Conservation (phyloP, 2,113 vertebrate genomes). For the Falcunculus frontatus region DNA sequence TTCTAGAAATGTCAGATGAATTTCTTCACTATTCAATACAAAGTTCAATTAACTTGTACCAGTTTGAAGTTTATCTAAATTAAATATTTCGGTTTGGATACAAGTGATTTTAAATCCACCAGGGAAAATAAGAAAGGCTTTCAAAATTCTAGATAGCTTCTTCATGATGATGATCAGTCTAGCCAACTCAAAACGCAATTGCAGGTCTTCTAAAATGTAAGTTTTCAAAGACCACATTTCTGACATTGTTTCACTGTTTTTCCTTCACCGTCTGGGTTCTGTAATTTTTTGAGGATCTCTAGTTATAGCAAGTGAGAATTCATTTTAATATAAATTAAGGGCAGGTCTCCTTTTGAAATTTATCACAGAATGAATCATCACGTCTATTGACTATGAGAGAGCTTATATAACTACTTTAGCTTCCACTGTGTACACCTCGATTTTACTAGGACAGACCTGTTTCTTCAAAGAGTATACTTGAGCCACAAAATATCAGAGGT, state of each 20-base stretch:
- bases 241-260: background rate
- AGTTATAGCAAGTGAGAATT: background rate
- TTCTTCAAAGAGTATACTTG: background rate
- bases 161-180: background rate
- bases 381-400: background rate
- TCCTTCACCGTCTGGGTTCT: background rate
- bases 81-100: slow-evolving; percentile 15
- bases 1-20: background rate
- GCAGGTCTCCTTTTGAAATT: background rate
- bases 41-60: background rate
- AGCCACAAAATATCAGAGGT: background rate
- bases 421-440: background rate
- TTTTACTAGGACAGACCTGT: background rate
- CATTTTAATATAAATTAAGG: background rate
- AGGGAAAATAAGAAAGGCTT: background rate
- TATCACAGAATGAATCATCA: background rate
- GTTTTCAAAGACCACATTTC: background rate
- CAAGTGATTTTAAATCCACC: background rate
- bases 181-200: background rate
- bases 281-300: background rate
- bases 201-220: background rate
- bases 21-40: background rate
- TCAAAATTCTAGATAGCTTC: background rate
- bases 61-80: slow-evolving; percentile 24
- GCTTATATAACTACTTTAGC: background rate